Base-by-base conservation (phyloP, 2,797 vertebrate genomes). In the Galaxias olidus region DNA sequence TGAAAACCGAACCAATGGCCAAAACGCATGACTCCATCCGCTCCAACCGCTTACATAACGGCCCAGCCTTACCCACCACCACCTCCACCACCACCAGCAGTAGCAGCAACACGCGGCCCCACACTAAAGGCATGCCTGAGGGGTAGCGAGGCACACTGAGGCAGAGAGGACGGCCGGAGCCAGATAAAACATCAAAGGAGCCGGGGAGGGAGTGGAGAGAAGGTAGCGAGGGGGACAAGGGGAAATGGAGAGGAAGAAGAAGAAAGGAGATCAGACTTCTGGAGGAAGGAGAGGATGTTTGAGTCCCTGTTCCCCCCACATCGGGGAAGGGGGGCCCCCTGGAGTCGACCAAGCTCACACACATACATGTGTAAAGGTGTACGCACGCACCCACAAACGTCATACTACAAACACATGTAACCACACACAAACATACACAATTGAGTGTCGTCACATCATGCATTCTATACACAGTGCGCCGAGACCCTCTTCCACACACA, bases 21-120 rank as follows among this genome's bases (percentile, higher is more conserved):
- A 8, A 69, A n/a, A 81, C 74, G 72, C 63, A 80, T 90, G 88
- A 89, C 81, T 84, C 83, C 81, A 74, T 77, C 3, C 3, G 80
- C 77, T 86, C 83, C 78, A 83, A 85, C 72, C 80, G 76, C 82
- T 86, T 86, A 79, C 64, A 78, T 76, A 85, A 87, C 69, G 71
- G 68, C 59, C 4, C 1, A 61, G 72, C 68, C 69, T 6, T 30
- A n/a, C 47, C 20, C 20, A 78, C 82, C 84, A 86, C 80, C 82
- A 67, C 72, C 77, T 69, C 74, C 71, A 76, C 79, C 66, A 76
- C 30, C 30, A 30, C 30, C 30, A 30, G n/a, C 30, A 30, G n/a
- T n/a, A n/a, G n/a, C n/a, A n/a, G n/a, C n/a, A n/a, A n/a, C n/a
- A n/a, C n/a, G n/a, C n/a, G n/a, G n/a, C n/a, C 30, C 30, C 30